phyloP scores from a whole-genome alignment of 1,140 invertebrate species.

The Zelostemma sp. region DNA sequence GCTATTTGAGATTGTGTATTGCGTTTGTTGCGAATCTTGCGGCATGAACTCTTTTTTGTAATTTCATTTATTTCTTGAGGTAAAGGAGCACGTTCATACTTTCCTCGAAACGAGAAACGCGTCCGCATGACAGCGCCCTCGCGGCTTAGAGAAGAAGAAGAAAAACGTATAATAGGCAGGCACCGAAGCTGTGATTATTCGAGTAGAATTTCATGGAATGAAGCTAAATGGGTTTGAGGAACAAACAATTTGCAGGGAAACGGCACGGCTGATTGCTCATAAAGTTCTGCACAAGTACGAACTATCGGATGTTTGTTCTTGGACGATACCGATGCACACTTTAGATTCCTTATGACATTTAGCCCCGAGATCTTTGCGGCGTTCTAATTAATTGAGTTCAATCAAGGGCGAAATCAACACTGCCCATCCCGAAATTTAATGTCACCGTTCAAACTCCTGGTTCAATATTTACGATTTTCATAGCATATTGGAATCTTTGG shows the following conservation, averaged over 20 bases:
- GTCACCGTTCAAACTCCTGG: too few relatives aligned
- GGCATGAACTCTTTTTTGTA: conserved; percentile 17
- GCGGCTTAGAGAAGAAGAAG: conserved; percentile 44
- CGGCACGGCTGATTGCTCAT: conserved; percentile 67
- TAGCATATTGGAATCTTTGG: too few relatives aligned
- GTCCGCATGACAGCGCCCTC: conserved; percentile 47
- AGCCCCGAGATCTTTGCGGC: conserved; percentile 24
- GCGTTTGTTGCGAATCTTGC: too few relatives aligned
- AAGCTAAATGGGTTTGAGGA: conserved; percentile 69
- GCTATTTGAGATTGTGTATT: too few relatives aligned
- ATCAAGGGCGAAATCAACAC: conserved; percentile 36
- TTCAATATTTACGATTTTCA: too few relatives aligned
- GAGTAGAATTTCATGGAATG: conserved; percentile 69
- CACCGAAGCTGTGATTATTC: conserved; percentile 68
- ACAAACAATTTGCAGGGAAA: conserved; percentile 68
- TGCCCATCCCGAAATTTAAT: not conserved
- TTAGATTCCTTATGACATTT: conserved; percentile 31
- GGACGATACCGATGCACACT: conserved; percentile 40
- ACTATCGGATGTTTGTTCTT: conserved; percentile 59
- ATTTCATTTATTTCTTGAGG: conserved; percentile 29
- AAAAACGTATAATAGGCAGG: conserved; percentile 65
- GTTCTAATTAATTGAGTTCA: conserved; percentile 30
- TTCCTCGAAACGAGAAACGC: conserved; percentile 49
- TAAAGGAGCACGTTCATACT: conserved; percentile 28
- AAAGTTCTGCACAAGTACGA: conserved; percentile 62